Conservation (phyloP, 2,113 vertebrate species). For the Smithornis capensis region DNA sequence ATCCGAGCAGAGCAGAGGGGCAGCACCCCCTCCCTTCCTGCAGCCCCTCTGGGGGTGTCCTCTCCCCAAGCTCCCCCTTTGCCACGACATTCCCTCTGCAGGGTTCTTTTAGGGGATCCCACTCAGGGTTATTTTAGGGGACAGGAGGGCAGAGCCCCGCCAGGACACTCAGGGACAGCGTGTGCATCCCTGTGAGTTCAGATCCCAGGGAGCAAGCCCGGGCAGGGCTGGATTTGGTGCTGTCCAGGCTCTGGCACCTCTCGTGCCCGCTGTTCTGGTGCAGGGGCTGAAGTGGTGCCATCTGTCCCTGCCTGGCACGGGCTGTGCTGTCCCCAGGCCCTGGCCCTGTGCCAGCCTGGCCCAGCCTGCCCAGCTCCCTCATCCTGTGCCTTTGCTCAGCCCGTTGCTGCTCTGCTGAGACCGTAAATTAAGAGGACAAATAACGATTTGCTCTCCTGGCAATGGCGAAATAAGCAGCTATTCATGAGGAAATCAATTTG, state of each 20-base stretch:
- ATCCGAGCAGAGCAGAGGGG: background rate
- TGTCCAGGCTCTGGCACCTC: background rate
- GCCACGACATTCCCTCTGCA: background rate
- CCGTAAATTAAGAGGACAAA: background rate
- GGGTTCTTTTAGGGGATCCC: background rate
- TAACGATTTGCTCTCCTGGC: background rate
- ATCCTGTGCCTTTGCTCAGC: background rate
- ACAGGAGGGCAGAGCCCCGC: background rate
- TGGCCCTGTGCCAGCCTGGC: background rate
- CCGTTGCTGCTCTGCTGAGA: background rate
- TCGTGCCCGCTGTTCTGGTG: background rate
- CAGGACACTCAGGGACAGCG: background rate
- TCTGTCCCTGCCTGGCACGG: background rate
- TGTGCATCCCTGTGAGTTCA: background rate
- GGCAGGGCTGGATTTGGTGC: background rate
- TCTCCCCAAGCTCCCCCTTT: background rate
- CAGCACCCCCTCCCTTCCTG: background rate
- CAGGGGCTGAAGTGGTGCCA: background rate
- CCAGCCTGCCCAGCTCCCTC: background rate
- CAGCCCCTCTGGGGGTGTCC: background rate
- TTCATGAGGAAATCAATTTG: background rate
- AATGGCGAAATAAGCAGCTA: background rate
- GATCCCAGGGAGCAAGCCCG: background rate
- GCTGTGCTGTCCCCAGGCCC: background rate
- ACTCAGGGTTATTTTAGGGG: background rate